These are phyloP conservation scores for Triplophysa siluroides DNA, from an alignment of 2,113 vertebrate genomes.

Conservation along the genomic window DNA sequence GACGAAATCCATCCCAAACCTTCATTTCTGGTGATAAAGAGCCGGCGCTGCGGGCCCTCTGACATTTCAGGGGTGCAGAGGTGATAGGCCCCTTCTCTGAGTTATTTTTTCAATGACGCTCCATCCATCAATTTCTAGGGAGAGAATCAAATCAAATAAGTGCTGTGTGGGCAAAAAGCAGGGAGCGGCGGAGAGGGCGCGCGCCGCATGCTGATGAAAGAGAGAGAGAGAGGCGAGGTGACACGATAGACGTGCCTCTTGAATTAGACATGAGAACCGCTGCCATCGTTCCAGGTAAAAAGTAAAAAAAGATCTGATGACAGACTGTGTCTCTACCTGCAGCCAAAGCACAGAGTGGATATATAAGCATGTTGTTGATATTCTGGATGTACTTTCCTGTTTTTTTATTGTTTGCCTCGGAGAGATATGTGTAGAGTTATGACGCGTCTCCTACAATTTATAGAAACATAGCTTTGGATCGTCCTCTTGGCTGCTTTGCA, in stretches of 20 bases:
- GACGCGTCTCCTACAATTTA: slow-evolving; percentile 4
- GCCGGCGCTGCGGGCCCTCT: not conserved
- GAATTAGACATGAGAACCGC: slow-evolving; percentile 36
- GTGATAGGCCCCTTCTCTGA: slow-evolving; percentile 25
- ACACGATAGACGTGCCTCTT: slow-evolving; percentile 6
- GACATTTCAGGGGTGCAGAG: slow-evolving; percentile 19
- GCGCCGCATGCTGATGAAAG: slow-evolving; percentile 23
- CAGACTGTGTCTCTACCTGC: not conserved
- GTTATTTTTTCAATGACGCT: slow-evolving; percentile 41
- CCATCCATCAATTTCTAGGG: slow-evolving; percentile 43
- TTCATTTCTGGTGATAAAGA: slow-evolving; percentile 3
- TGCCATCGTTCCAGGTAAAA: slow-evolving; percentile 24
- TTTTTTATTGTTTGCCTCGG: not conserved
- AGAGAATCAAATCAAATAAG: slow-evolving; percentile 48
- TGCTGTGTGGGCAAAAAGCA: slow-evolving; percentile 42
- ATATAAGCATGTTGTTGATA: slow-evolving; percentile 8
- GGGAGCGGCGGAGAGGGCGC: not conserved
- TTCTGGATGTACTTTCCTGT: not conserved
- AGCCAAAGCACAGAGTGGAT: not conserved
- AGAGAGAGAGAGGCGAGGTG: not conserved
- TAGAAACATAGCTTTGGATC: slow-evolving; percentile 8
- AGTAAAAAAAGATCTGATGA: slow-evolving; percentile 10
- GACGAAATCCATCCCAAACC: slow-evolving; percentile 12
- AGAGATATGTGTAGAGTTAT: slow-evolving; percentile 8
- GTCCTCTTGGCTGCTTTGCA: not conserved